These are phyloP conservation scores for Melanotaenia parkinsoni DNA, from an alignment of 2,797 vertebrate genomes.

Conservation along the genomic window DNA sequence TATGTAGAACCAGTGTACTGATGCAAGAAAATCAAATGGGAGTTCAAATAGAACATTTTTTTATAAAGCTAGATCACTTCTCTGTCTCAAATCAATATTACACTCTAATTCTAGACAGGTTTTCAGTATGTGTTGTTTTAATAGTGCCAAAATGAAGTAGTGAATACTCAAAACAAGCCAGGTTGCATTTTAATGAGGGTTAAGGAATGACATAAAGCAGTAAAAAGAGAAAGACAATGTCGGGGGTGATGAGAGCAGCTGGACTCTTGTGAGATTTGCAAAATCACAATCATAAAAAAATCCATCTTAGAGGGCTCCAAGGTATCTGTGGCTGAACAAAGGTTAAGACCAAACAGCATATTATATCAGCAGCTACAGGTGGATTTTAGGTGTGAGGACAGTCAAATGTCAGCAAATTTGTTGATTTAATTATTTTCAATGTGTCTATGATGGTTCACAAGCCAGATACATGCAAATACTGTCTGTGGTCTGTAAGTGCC, in stretches of 20 bases:
- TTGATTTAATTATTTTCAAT: not conserved
- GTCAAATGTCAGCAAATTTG: not conserved
- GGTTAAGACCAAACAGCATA: not conserved
- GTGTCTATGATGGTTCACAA: not conserved
- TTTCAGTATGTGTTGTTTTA: slow-evolving; percentile 6
- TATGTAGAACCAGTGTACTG: slow-evolving; percentile 12
- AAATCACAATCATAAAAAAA: not conserved
- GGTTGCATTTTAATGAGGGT: not conserved
- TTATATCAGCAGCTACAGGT: not conserved
- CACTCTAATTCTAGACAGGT: not conserved
- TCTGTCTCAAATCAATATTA: not conserved
- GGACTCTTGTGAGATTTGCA: not conserved
- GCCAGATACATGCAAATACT: not conserved
- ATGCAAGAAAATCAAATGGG: slow-evolving; percentile 13
- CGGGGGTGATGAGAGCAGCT: not conserved
- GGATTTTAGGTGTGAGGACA: not conserved
- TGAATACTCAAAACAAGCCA: not conserved
- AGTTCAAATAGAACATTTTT: slow-evolving; percentile 6
- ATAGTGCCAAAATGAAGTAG: not conserved
- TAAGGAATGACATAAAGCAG: not conserved
- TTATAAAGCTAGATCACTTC: slow-evolving; percentile 1
- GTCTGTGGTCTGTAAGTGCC: not conserved
- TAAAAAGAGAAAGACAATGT: not conserved
- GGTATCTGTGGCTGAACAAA: not conserved
- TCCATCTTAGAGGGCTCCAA: not conserved